A percentile compares a stretch with the other conserved stretches of the same genome.
Conservation (phyloP, 2,113 vertebrate species). For the Columba livia region DNA sequence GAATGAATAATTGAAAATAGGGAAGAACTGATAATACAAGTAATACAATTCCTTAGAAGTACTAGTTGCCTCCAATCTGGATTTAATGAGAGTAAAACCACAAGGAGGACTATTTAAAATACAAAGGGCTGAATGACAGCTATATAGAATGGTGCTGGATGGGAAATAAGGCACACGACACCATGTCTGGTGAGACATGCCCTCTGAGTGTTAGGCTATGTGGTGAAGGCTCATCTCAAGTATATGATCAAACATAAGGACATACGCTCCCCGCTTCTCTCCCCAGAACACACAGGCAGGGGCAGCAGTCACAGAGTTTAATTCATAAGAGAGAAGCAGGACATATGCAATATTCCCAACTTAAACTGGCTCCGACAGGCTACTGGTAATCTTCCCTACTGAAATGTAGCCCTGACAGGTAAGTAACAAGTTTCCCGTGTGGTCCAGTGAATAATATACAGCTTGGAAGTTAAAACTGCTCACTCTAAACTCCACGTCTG, state of each 20-base stretch:
- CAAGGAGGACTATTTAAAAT: neutral
- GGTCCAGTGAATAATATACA: neutral
- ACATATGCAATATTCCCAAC: neutral
- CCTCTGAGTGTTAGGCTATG: neutral
- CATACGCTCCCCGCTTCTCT: neutral
- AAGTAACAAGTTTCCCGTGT: neutral
- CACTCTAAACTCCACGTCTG: neutral
- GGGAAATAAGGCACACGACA: neutral
- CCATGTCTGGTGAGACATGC: neutral
- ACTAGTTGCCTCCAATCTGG: neutral
- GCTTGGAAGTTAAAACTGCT: neutral
- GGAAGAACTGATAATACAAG: neutral
- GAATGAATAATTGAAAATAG: neutral
- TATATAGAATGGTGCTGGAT: neutral
- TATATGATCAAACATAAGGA: neutral
- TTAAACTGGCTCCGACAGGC: neutral
- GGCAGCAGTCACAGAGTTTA: neutral
- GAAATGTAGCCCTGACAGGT: conserved; percentile 2
- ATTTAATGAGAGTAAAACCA: neutral
- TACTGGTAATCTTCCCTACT: neutral
- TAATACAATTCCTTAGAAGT: neutral
- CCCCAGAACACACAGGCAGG: neutral
- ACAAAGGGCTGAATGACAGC: neutral
- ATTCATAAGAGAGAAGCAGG: neutral
- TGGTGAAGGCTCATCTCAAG: neutral